Conservation (phyloP, 2,797 vertebrate species). For the Muscicapa striata region DNA sequence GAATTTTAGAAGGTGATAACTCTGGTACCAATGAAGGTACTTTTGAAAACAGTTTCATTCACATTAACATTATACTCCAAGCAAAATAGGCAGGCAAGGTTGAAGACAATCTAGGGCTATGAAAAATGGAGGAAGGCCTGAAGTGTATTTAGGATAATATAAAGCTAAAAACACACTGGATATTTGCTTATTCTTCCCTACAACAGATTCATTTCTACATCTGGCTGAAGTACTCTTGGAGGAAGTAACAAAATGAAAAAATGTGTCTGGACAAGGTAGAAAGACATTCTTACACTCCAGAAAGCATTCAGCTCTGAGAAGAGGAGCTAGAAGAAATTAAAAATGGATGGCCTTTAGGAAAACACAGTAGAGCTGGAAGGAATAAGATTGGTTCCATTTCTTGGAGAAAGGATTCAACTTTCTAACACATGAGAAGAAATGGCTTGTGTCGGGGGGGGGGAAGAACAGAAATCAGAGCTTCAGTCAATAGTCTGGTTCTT, state of each 20-base stretch:
- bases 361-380: neutral
- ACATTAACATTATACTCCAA: neutral
- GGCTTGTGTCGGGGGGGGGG: neutral
- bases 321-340: neutral
- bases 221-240: neutral
- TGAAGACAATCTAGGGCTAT: neutral
- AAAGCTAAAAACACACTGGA: neutral
- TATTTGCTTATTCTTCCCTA: neutral
- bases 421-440: neutral
- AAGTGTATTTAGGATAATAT: neutral
- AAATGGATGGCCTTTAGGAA: neutral
- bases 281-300: constrained; percentile 14
- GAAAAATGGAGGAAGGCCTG: neutral
- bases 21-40: neutral
- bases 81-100: neutral
- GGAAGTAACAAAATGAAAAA: neutral
- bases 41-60: neutral
- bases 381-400: neutral
- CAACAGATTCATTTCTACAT: neutral
- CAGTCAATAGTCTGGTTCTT: constrained; percentile 33
- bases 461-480: neutral
- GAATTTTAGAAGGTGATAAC: neutral
- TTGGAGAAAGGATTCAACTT: constrained; percentile 18
- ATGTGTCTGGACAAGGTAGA: neutral
- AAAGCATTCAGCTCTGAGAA: neutral